Evolutionary conservation across 2,113 vertebrate species (phyloP).

Genomic region (Festucalex cinctus): DNA sequence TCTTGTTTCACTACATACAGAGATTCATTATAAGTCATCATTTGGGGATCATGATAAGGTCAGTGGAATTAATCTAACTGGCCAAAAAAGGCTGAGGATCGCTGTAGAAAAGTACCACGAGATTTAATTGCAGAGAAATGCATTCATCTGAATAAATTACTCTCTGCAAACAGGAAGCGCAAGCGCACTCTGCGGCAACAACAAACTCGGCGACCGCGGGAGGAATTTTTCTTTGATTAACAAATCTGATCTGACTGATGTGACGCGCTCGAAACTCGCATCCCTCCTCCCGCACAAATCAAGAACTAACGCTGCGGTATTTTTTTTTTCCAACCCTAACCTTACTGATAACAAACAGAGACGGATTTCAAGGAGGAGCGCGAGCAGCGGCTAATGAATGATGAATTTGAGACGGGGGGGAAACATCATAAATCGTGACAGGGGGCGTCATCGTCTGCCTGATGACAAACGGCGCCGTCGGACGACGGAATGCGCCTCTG

Average conservation of each 20-base stretch:
- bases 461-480: slow-evolving; percentile 72
- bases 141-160: slow-evolving; percentile 37
- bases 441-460: slow-evolving; percentile 65
- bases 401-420: slow-evolving; percentile 72
- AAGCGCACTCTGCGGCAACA: slow-evolving; percentile 16
- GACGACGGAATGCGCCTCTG: slow-evolving; percentile 70
- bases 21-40: too few relatives aligned
- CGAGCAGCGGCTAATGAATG: slow-evolving; percentile 72
- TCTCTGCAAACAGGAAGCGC: slow-evolving; percentile 1
- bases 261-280: slow-evolving; percentile 53
- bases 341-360: slow-evolving; percentile 66
- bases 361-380: slow-evolving; percentile 53
- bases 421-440: slow-evolving; percentile 75
- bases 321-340: slow-evolving; percentile 61
- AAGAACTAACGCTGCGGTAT: slow-evolving; percentile 50
- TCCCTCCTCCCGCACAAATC: slow-evolving; percentile 39
- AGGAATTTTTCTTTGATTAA: slow-evolving; percentile 45
- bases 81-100: neutral
- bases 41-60: too few relatives aligned
- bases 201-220: slow-evolving; percentile 23
- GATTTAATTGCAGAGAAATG: slow-evolving; percentile 25
- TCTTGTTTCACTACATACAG: too few relatives aligned
- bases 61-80: neutral
- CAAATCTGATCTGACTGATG: slow-evolving; percentile 56
- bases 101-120: neutral